A percentile compares a stretch with the other conserved stretches of the same genome.
These are phyloP conservation scores for Xiphophorus hellerii DNA, from an alignment of 2,113 vertebrate genomes.

Conservation along the genomic window DNA sequence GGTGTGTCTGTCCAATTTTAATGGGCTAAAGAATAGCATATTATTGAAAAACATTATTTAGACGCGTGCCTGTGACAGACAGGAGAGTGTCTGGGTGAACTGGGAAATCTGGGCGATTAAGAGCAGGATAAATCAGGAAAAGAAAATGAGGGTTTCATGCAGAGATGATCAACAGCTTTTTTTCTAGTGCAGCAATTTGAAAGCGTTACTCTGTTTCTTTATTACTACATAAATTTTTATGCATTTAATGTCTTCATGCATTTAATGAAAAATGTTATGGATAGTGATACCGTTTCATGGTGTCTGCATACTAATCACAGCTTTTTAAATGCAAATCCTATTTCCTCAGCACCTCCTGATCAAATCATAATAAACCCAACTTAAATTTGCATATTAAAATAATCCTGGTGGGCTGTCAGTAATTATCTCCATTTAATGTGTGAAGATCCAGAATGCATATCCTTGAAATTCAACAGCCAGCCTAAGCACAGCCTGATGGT, in stretches of 20 bases:
- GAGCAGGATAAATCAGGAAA: not conserved
- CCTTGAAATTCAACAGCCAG: not conserved
- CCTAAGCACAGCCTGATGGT: not conserved
- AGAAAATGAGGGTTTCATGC: not conserved
- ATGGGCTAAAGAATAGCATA: slow-evolving; percentile 1
- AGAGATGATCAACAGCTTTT: slow-evolving; percentile 3
- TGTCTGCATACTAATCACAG: not conserved
- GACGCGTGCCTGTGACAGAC: slow-evolving; percentile 3
- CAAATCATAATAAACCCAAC: slow-evolving; percentile 2
- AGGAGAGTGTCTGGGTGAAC: not conserved
- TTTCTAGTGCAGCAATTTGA: not conserved
- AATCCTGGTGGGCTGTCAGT: not conserved
- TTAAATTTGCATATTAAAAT: not conserved
- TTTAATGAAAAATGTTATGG: slow-evolving; percentile 6
- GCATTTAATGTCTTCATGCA: slow-evolving; percentile 13
- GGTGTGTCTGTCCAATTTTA: not conserved
- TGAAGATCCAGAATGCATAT: not conserved
- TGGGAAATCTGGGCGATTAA: slow-evolving; percentile 19
- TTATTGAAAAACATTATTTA: slow-evolving; percentile 31
- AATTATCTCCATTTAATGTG: slow-evolving; percentile 10
- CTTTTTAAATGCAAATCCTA: not conserved
- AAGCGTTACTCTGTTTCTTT: not conserved
- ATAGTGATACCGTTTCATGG: not conserved
- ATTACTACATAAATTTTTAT: not conserved
- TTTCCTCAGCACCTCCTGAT: slow-evolving; percentile 16